Evolutionary conservation across 2,797 vertebrate species (phyloP).

Genomic region (Coendou prehensilis): DNA sequence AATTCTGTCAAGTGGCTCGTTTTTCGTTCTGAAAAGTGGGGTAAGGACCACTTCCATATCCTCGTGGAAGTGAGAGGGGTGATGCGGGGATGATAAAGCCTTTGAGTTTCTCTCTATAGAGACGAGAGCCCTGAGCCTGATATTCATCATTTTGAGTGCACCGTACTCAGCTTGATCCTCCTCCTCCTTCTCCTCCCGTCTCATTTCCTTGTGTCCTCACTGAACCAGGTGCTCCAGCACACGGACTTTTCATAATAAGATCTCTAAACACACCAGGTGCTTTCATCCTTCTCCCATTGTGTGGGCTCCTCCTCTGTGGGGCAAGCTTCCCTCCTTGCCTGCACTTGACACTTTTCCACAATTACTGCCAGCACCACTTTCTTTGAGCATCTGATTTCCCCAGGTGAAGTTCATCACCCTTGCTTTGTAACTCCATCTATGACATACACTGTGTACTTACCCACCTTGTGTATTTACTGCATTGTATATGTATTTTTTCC

Average conservation of each 20-base stretch:
- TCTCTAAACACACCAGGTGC: not conserved
- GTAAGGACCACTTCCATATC: not conserved
- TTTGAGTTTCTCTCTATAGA: not conserved
- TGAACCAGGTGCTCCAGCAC: not conserved
- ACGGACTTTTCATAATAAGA: not conserved
- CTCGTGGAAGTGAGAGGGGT: not conserved
- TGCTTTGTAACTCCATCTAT: not conserved
- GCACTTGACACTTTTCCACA: not conserved
- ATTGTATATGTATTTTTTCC: not conserved
- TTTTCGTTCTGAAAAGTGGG: conserved; percentile 44
- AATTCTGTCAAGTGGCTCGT: not conserved
- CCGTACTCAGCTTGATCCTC: not conserved
- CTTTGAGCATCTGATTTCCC: not conserved
- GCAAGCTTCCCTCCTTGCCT: not conserved
- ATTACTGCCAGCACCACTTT: not conserved
- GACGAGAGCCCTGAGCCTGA: not conserved
- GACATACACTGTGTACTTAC: not conserved
- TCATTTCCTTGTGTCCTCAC: not conserved
- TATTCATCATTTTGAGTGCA: not conserved
- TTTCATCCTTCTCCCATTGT: not conserved
- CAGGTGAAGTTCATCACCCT: not conserved
- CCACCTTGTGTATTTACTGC: not conserved
- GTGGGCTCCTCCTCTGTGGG: not conserved
- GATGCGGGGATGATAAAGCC: not conserved
- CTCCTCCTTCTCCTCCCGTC: not conserved